Evolutionary conservation across 2,113 vertebrate species (phyloP).

Genomic region (Alaudala cheleensis): DNA sequence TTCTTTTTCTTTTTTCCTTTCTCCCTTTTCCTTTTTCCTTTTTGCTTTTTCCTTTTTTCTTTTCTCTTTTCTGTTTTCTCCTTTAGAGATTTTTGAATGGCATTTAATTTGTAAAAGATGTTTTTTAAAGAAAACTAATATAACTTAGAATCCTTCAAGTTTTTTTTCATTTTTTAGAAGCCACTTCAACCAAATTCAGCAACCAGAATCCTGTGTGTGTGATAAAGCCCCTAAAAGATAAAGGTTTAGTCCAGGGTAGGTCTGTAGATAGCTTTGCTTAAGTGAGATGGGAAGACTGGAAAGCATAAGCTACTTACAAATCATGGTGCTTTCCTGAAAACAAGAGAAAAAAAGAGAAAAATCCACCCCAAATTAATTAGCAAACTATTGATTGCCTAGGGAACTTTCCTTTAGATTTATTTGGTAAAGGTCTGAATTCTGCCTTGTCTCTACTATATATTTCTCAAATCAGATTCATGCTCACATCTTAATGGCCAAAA

Average conservation of each 20-base stretch:
- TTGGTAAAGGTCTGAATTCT: not conserved
- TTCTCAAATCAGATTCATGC: not conserved
- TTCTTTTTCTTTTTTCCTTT: fast-evolving
- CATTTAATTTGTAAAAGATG: not conserved
- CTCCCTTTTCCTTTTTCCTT: no score
- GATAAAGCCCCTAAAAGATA: fast-evolving
- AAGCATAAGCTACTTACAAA: not conserved
- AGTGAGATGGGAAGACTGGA: not conserved
- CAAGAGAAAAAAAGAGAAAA: not conserved
- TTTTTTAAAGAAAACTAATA: not conserved
- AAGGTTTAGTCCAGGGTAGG: fast-evolving
- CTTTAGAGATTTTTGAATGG: not conserved
- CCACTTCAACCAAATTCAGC: not conserved
- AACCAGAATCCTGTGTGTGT: fast-evolving
- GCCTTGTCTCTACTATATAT: not conserved
- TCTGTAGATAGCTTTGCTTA: not conserved
- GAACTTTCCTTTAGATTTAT: not conserved
- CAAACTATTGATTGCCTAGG: not conserved
- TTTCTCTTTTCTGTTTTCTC: fast-evolving
- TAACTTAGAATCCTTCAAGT: not conserved
- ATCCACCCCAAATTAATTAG: not conserved
- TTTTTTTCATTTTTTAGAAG: not conserved
- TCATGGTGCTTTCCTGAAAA: not conserved
- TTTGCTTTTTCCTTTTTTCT: fast-evolving
- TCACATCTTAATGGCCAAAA: not conserved